Evolutionary conservation across 2,113 vertebrate species (phyloP), one percentile per base, ranked within the genome.

Genomic region (Ceyx cyanopectus): DNA sequence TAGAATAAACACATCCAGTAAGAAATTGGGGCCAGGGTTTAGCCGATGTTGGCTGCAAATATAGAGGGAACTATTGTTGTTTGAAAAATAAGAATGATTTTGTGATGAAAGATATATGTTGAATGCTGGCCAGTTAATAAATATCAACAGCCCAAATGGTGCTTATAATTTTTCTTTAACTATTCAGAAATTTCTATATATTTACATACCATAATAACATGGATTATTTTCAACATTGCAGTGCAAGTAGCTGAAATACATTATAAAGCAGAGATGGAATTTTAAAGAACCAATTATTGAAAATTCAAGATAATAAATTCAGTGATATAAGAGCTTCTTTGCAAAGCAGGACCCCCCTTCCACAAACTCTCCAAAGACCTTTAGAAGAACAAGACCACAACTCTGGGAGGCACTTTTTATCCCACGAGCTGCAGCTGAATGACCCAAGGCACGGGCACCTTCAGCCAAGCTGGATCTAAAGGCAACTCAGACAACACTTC

Each of bases 121-220:
- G 91, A 84, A 94, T 87, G 32, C 48, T 69, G 90, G 74, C 85
- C 77, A 82, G 61, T 81, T 81, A 95, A 92, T 87, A 95, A 81
- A 67, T 89, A 85, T 10, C 79, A 92, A 70, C 46, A 82, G 60
- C 70, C 37, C 56, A 70, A 90, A 77, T 78, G 43, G 22, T n/a
- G 34, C 67, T 62, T 68, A 12, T 26, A 63, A 79, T 87, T 93
- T 29, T 78, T 60, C 85, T 94, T 79, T 24, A 80, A 40, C 75
- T 82, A 51, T 87, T 85, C 60, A 89, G 60, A 89, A 85, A 40
- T 67, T 75, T 62, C 87, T 82, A 56, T 8, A 43, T 75, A 84
- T 89, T 94, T 68, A 81, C 88, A 81, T 68, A 69, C 45, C 69
- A 61, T 57, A 94, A 90, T 75, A 76, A 81, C 61, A 58, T 1